Conservation (phyloP, 2,888 invertebrate species). For the Tubulanus polymorphus region DNA sequence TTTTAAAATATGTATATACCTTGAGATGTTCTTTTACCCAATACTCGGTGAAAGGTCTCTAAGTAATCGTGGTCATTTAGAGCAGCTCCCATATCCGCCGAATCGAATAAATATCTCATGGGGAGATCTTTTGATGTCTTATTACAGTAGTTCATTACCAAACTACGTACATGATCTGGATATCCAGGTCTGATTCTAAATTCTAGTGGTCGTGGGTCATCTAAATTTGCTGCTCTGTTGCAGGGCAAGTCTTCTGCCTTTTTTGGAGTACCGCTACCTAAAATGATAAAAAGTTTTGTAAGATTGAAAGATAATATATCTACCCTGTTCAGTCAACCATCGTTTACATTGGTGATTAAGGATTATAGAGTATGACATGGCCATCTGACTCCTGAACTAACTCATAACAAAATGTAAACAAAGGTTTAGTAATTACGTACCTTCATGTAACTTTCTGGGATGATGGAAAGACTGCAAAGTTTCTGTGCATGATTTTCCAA, state of each 20-base stretch:
- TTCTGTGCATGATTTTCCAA: slow-evolving; percentile 16
- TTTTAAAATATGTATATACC: too few species aligned
- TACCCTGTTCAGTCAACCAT: too few species aligned
- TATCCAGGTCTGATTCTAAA: slow-evolving; percentile 7
- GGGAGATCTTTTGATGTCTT: neutral
- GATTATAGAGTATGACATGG: too few species aligned
- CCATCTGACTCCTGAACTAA: too few species aligned
- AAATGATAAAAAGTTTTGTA: too few species aligned
- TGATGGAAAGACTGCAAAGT: slow-evolving; percentile 12
- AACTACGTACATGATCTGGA: slow-evolving; percentile 8
- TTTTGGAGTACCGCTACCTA: slow-evolving; percentile 11
- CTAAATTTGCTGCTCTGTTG: neutral
- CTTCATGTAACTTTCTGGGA: slow-evolving; percentile 8
- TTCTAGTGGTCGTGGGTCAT: slow-evolving; percentile 3
- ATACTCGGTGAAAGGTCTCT: slow-evolving; percentile 3
- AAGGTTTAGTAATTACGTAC: too few species aligned
- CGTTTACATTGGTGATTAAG: too few species aligned
- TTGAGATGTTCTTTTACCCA: too few species aligned
- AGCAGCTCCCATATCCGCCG: slow-evolving; percentile 7
- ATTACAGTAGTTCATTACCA: slow-evolving; percentile 7
- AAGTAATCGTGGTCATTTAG: slow-evolving; percentile 11
- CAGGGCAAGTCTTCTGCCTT: slow-evolving; percentile 9
- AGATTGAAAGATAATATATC: too few species aligned
- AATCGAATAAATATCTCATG: slow-evolving; percentile 4
- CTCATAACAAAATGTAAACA: too few species aligned